These are phyloP conservation scores for Corythornis leucogaster DNA, from an alignment of 2,797 vertebrate species.

Conservation along the genomic window DNA sequence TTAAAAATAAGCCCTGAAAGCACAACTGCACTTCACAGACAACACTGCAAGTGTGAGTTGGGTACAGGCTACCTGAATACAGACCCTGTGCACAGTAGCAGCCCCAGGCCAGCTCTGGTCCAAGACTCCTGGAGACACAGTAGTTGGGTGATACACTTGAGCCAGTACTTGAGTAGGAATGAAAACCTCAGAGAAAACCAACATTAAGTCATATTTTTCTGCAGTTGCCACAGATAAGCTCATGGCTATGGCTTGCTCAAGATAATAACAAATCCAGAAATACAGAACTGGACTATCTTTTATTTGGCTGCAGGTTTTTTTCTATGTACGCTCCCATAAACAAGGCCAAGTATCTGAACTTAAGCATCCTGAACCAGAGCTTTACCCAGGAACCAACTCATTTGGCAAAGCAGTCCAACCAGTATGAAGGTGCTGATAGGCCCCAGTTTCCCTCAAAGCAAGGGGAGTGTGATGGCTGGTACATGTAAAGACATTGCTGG, in stretches of 20 bases:
- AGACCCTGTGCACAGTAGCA: not conserved
- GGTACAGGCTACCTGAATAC: not conserved
- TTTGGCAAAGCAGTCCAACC: not conserved
- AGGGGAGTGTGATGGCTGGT: not conserved
- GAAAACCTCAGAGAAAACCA: not conserved
- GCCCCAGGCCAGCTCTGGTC: not conserved
- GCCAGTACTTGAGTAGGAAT: not conserved
- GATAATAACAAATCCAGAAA: not conserved
- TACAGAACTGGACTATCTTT: not conserved
- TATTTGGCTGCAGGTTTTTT: not conserved
- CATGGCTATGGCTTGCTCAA: not conserved
- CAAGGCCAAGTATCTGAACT: not conserved
- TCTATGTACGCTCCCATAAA: not conserved
- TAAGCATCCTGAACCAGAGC: not conserved
- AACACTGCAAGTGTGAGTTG: not conserved
- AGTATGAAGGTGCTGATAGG: not conserved
- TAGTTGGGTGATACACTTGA: not conserved
- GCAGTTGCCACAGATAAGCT: not conserved
- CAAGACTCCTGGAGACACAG: not conserved
- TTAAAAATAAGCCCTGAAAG: not conserved
- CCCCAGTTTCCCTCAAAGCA: not conserved
- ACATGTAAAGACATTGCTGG: not conserved
- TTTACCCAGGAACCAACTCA: not conserved
- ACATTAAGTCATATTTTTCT: not conserved
- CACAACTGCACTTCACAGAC: not conserved